Percentiles rank a stretch among this genome's conserved stretches.
phyloP scores from a whole-genome alignment of 2,888 invertebrate species.

The Tortricodes alternella region DNA sequence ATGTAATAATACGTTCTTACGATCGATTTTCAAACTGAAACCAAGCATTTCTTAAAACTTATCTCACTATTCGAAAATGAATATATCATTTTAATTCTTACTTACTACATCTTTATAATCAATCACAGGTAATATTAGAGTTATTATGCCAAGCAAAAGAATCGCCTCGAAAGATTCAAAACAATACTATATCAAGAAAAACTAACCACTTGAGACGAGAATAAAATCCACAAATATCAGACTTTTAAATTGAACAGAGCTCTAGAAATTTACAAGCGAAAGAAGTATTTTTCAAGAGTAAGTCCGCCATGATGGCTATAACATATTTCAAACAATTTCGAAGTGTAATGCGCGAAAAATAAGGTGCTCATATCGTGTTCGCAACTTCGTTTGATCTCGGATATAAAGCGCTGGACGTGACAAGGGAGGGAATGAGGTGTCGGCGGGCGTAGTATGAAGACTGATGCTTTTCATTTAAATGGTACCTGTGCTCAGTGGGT shows the following conservation, averaged over 20 bases:
- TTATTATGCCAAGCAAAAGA: no score
- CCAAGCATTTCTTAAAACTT: no score
- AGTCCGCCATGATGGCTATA: slow-evolving; percentile 62
- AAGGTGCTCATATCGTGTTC: slow-evolving; percentile 64
- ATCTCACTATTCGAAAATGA: no score
- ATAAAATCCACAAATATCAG: slow-evolving; percentile 19
- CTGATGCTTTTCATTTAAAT: background rate
- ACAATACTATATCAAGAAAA: no score
- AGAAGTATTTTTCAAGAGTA: slow-evolving; percentile 40
- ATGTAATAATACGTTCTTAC: no score
- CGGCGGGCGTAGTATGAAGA: background rate
- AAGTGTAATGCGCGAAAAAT: slow-evolving; percentile 80
- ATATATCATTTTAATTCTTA: no score
- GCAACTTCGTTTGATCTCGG: slow-evolving; percentile 34
- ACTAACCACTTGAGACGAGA: slow-evolving; percentile 22
- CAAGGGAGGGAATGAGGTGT: slow-evolving; percentile 1
- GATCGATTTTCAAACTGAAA: no score
- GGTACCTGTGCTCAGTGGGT: no score
- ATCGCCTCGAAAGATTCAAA: no score
- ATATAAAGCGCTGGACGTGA: slow-evolving; percentile 42
- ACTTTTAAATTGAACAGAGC: slow-evolving; percentile 20
- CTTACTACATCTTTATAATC: no score
- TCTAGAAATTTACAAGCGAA: slow-evolving; percentile 13
- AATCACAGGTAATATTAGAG: no score
- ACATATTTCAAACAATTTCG: slow-evolving; percentile 77